Base-by-base conservation (phyloP, 1,140 invertebrate genomes). In the Theocolax elegans region DNA sequence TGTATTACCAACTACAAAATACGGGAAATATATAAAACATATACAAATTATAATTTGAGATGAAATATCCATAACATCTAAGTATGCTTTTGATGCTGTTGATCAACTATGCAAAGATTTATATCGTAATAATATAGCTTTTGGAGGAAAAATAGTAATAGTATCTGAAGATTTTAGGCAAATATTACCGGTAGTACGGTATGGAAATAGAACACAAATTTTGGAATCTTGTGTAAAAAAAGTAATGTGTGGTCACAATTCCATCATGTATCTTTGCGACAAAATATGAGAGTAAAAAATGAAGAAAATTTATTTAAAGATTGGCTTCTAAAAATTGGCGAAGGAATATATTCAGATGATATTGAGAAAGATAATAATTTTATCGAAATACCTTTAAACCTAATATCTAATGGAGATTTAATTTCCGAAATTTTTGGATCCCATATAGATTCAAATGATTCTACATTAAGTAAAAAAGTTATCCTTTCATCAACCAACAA, bases 181-280 rank as follows among this genome's bases (percentile, higher is more conserved):
- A 46, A 46, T 2, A 42, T n/a, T 42, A 13, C 59, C 59, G 3
- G n/a, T 31, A 27, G 23, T 46, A 3, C 44, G 17, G 17, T 15
- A 46, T 46, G 59, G 62, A 3, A 64, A 17, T 21, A 15, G 62
- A 51, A 38, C 15, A 3, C 15, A 49, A 49, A 51, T 35, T 19
- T n/a, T 64, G 2, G 19, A 51, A 31, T 31, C 31, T 64, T 64
- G 27, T 64, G 21, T 64, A n/a, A 64, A 64, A 19, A 49, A 35
- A 64, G 60, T 51, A 1, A 42, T 15, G 38, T 65, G 27, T 65
- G 48, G 49, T n/a, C 12, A 9, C 21, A 54, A 12, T 65, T 65
- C 17, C 7, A 25, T 25, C 15, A 12, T 2, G 21, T 53, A 0
- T 15, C n/a, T 21, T 31, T 65, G 13, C 19, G 2, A n/a, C 35